Evolutionary conservation across 64 coral and sea anemone species (phyloP).

Genomic region (Montipora sp.): DNA sequence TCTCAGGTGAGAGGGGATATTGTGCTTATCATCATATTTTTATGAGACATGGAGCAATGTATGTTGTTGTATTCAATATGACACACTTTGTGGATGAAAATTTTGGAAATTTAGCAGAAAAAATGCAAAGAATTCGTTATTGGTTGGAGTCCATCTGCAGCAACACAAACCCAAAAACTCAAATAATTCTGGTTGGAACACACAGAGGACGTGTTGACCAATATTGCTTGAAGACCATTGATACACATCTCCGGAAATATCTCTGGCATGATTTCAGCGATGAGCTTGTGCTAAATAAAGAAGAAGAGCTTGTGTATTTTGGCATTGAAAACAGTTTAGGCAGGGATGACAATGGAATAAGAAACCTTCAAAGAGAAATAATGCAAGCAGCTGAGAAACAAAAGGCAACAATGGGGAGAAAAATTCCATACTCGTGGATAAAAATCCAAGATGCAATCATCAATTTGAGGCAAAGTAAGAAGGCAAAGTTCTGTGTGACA

Average conservation of each 20-base stretch:
- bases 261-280: slow-evolving; percentile 51
- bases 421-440: slow-evolving; percentile 69
- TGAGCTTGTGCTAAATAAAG: slow-evolving; percentile 47
- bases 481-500: slow-evolving; percentile 1
- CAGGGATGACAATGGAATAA: slow-evolving; percentile 39
- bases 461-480: neutral
- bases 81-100: slow-evolving; percentile 23
- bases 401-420: neutral
- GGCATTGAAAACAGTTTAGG: slow-evolving; percentile 50
- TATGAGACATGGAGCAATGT: slow-evolving; percentile 57
- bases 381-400: slow-evolving; percentile 1
- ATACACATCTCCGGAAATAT: slow-evolving; percentile 38
- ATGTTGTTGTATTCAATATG: slow-evolving; percentile 72
- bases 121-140: slow-evolving; percentile 51
- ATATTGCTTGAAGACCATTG: neutral
- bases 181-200: slow-evolving; percentile 68
- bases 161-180: slow-evolving; percentile 10
- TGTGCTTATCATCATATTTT: slow-evolving; percentile 72
- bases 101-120: slow-evolving; percentile 11
- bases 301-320: slow-evolving; percentile 50
- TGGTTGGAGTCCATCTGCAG: slow-evolving; percentile 65
- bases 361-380: slow-evolving; percentile 42
- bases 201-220: slow-evolving; percentile 36
- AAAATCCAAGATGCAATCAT: slow-evolving; percentile 63
- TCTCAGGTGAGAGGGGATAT: slow-evolving; percentile 66